Evolutionary conservation across 2,888 invertebrate species (phyloP), one percentile per base, ranked within the genome.

Genomic region (Scaptomyza reducta): DNA sequence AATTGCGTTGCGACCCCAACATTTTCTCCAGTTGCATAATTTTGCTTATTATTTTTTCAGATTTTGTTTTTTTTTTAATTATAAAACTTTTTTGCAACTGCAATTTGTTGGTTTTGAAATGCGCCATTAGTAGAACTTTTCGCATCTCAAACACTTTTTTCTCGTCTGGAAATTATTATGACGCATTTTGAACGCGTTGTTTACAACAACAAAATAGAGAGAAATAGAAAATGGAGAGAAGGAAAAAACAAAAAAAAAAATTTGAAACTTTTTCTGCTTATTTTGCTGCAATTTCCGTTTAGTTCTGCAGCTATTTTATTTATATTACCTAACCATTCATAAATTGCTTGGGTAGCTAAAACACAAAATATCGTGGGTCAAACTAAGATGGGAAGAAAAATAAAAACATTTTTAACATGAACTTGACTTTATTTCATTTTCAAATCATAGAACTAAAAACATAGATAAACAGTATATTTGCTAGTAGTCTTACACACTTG

Each of bases 11-110:
- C 44, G 27, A 51, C 55, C 53, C 44, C 27, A 50, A 47, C 14
- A 49, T n/a, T 50, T 41, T 54, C 18, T 33, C 41, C 33, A 72
- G 53, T 73, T 72, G 55, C 57, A 56, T 63, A 67, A 47, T 53
- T 73, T n/a, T 54, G 53, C 63, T 65, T 35, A 49, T 42, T 13
- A 44, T 50, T 54, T n/a, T 46, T 9, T n/a, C 11, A 41, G 27
- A 5, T 29, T 27, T 27, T 29, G 11, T 18, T 38, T 53, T 35
- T 55, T 41, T 16, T 40, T 18, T 27, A 74, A 74, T 70, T 70
- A 61, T 27, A 55, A 45, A 53, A 69, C 9, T 73, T 69, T 41
- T 50, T 10, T 38, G 35, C 42, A 14, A 13, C 16, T 33, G n/a
- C 35, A 44, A 7, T 29, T 49, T 53, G 10, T 29, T 63, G 33